phyloP scores from a whole-genome alignment of 92 coral and sea anemone species.

The Scolanthus callimorphus region DNA sequence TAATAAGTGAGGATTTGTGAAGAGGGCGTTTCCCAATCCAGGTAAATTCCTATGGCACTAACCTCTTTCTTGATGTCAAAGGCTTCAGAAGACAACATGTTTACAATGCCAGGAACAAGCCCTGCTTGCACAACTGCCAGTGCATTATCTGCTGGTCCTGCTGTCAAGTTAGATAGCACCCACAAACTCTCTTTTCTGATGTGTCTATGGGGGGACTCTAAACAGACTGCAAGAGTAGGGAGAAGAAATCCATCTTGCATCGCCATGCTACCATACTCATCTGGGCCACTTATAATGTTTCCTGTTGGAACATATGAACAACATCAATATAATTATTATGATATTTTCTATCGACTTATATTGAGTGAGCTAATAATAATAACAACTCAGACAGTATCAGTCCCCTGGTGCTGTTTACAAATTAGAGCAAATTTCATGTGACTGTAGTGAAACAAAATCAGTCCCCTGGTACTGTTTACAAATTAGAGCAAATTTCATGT shows the following conservation, averaged over 20 bases:
- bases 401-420: too few relatives aligned
- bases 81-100: slow-evolving; percentile 61
- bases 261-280: slow-evolving; percentile 69
- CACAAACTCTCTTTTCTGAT: slow-evolving; percentile 89
- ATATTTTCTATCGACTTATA: neutral
- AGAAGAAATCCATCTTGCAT: slow-evolving; percentile 66
- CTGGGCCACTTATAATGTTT: slow-evolving; percentile 95
- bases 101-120: slow-evolving; percentile 49
- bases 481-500: too few relatives aligned
- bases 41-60: too few relatives aligned
- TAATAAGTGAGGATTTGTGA: too few relatives aligned
- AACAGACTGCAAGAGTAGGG: slow-evolving; percentile 36
- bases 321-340: neutral
- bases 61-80: slow-evolving; percentile 96
- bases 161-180: slow-evolving; percentile 90
- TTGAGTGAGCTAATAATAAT: too few relatives aligned
- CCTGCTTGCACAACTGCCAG: slow-evolving; percentile 57
- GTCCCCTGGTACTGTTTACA: too few relatives aligned
- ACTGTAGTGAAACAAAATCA: too few relatives aligned
- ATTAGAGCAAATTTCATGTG: too few relatives aligned
- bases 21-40: too few relatives aligned
- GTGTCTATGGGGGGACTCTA: slow-evolving; percentile 79
- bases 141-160: slow-evolving; percentile 74
- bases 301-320: slow-evolving; percentile 53
- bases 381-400: too few relatives aligned